These are phyloP conservation scores for Aplodontia rufa DNA, from an alignment of 2,113 vertebrate genomes.

Conservation along the genomic window DNA sequence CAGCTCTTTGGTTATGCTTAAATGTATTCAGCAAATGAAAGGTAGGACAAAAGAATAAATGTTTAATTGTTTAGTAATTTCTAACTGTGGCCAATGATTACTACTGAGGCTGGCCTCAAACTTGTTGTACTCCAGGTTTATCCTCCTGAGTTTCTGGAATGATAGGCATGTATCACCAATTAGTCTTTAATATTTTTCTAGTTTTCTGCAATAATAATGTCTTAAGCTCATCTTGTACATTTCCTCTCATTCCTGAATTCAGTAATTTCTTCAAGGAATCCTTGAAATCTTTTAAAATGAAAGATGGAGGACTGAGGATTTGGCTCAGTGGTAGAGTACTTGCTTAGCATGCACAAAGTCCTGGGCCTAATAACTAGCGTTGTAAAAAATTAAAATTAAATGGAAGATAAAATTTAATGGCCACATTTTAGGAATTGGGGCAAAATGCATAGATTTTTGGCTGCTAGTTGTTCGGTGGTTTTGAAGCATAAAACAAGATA, in stretches of 20 bases:
- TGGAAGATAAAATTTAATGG: constrained; percentile 5
- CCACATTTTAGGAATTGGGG: neutral
- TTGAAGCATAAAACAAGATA: neutral
- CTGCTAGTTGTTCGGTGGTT: neutral
- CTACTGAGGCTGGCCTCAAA: too few relatives aligned
- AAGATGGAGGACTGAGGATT: too few relatives aligned
- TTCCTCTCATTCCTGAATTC: neutral
- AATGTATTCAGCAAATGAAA: neutral
- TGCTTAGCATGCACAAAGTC: too few relatives aligned
- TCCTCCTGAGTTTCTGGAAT: too few relatives aligned
- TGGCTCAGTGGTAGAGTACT: too few relatives aligned
- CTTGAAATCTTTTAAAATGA: neutral
- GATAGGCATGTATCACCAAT: neutral
- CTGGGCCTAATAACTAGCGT: too few relatives aligned
- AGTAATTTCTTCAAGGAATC: neutral
- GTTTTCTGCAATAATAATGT: neutral
- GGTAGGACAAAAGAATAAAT: neutral
- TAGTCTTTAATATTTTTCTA: constrained; percentile 26
- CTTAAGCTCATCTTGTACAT: neutral
- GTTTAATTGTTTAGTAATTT: neutral
- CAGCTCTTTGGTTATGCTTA: neutral
- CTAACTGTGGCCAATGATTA: constrained; percentile 21
- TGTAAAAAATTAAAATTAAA: too few relatives aligned
- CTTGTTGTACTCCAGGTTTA: too few relatives aligned
- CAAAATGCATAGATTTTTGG: constrained; percentile 2